Conservation (phyloP, 2,888 invertebrate genomes). For the Nesidiocoris tenuis region DNA sequence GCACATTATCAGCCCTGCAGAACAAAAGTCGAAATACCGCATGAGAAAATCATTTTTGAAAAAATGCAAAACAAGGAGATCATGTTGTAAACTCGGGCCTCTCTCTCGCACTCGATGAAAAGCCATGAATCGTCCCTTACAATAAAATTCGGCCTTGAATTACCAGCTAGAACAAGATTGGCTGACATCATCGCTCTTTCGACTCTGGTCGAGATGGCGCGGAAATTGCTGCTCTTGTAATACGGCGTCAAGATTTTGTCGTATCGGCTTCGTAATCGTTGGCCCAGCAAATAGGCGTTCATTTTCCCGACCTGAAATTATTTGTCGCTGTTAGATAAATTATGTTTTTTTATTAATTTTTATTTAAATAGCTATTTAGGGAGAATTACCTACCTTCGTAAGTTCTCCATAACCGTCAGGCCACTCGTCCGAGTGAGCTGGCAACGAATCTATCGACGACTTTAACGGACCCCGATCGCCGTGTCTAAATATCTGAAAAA, state of each 20-base stretch:
- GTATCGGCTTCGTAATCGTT: slow-evolving; percentile 18
- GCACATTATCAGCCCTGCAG: too few relatives aligned
- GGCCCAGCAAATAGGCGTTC: slow-evolving; percentile 22
- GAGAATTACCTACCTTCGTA: too few relatives aligned
- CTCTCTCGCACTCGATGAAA: too few relatives aligned
- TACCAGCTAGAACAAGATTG: slow-evolving; percentile 33
- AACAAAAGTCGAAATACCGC: too few relatives aligned
- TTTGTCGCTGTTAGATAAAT: too few relatives aligned
- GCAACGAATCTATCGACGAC: not conserved
- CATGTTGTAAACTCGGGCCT: too few relatives aligned
- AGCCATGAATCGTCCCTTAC: too few relatives aligned
- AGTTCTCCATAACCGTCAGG: slow-evolving; percentile 18
- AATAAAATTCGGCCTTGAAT: not conserved
- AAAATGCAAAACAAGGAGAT: too few relatives aligned
- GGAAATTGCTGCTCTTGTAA: slow-evolving; percentile 13
- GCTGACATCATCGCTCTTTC: slow-evolving; percentile 32
- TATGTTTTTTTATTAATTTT: not conserved
- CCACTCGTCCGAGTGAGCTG: slow-evolving; percentile 1
- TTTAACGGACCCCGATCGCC: slow-evolving; percentile 16
- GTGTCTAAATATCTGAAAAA: slow-evolving; percentile 31
- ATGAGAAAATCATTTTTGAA: too few relatives aligned
- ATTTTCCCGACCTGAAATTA: slow-evolving; percentile 22
- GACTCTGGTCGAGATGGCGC: slow-evolving; percentile 15
- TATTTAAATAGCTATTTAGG: too few relatives aligned
- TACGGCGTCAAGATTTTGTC: slow-evolving; percentile 22